These are phyloP conservation scores for Nowickia ferox DNA, from an alignment of 2,888 invertebrate species.

Conservation along the genomic window DNA sequence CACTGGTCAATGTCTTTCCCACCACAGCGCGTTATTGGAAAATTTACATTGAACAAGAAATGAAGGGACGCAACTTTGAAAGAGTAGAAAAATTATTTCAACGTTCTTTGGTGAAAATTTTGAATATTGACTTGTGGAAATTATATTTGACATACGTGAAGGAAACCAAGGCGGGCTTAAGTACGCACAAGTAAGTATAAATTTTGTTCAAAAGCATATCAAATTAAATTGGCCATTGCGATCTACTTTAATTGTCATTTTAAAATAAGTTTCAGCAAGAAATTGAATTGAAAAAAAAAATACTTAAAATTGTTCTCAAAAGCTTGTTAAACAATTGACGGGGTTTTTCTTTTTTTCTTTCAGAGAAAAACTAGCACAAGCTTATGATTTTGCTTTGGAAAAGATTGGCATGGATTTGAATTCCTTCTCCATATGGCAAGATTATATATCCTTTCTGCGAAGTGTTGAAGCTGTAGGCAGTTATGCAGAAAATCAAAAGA, in stretches of 20 bases:
- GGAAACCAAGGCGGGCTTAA: constrained; percentile 96
- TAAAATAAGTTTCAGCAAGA: too few relatives aligned
- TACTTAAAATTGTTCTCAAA: not conserved
- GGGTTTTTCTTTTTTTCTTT: not conserved
- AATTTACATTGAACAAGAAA: constrained; percentile 98
- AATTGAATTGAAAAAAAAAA: not conserved
- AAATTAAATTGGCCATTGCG: too few relatives aligned
- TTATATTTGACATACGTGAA: constrained; percentile 98
- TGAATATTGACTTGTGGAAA: constrained; percentile 99
- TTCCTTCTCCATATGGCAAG: constrained; percentile 98
- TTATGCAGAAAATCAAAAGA: constrained; percentile 99
- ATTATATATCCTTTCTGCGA: constrained; percentile 98
- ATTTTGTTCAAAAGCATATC: too few relatives aligned
- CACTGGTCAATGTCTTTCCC: constrained; percentile 96
- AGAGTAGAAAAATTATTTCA: constrained; percentile 99
- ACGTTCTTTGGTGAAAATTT: constrained; percentile 98
- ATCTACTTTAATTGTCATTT: too few relatives aligned
- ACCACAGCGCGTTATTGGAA: constrained; percentile 99
- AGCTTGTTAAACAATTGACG: not conserved
- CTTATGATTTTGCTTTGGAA: constrained; percentile 99
- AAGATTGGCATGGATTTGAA: constrained; percentile 99
- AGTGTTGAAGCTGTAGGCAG: constrained; percentile 98
- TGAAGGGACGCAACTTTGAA: constrained; percentile 98
- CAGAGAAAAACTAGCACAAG: constrained; percentile 99
- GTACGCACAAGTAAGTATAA: constrained; percentile 93